A percentile compares a stretch with the other conserved stretches of the same genome.
phyloP scores from a whole-genome alignment of 2,113 vertebrate genomes.

The Plestiodon gilberti region DNA sequence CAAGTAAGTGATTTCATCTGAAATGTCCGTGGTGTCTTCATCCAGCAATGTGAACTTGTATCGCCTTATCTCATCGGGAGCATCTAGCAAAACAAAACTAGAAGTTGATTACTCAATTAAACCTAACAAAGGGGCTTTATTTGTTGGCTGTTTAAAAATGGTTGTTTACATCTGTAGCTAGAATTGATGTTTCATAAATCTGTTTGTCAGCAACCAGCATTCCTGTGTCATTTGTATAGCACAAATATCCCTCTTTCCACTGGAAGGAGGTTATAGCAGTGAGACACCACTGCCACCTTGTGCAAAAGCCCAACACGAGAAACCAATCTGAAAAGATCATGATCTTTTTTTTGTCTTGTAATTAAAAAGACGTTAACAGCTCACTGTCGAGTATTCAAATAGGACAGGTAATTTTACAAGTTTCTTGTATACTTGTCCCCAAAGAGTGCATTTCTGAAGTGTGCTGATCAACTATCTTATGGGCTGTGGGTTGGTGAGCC shows the following conservation, averaged over 20 bases:
- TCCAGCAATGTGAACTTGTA: background rate
- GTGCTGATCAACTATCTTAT: background rate
- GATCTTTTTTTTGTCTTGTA: too few species aligned
- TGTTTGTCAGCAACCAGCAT: background rate
- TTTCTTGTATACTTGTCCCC: background rate
- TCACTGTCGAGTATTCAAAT: too few species aligned
- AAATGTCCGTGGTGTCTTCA: background rate
- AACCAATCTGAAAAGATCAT: background rate
- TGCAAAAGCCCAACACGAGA: background rate
- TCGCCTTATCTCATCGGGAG: background rate
- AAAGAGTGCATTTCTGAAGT: background rate
- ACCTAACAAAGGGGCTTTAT: background rate
- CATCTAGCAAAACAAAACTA: background rate
- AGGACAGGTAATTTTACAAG: too few species aligned
- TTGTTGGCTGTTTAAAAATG: background rate
- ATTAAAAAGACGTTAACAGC: too few species aligned
- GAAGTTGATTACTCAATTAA: background rate
- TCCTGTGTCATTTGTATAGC: too few species aligned
- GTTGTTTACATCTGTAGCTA: background rate
- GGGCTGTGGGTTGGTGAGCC: background rate
- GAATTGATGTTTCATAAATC: background rate
- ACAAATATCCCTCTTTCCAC: background rate
- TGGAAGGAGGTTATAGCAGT: background rate
- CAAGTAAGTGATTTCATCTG: conserved; percentile 78
- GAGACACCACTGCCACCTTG: background rate